Evolutionary conservation across 2,888 invertebrate species (phyloP), one percentile per base, ranked within the genome.

Genomic region (Troides aeacus): DNA sequence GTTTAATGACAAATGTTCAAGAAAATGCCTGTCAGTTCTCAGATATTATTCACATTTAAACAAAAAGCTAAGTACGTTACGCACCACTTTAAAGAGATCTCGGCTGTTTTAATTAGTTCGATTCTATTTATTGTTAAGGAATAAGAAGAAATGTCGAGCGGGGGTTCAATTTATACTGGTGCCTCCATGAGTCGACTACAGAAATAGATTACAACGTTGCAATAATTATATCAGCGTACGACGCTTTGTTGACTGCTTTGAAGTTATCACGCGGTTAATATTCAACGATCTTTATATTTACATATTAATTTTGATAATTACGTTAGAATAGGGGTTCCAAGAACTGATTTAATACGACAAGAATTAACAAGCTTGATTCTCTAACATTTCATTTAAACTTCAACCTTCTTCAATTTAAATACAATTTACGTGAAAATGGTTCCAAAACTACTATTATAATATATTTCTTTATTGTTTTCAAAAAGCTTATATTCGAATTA

Each of bases 201-300:
- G 80, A 88, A 90, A 91, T 91, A 91, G 89, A 88, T 80, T 82
- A 82, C 84, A 81, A 83, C 87, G 78, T 84, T 86, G 89, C 88
- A 90, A 88, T 90, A 89, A 90, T 90, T 90, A 90, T 89, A 90
- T 89, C 90, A 89, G 86, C 87, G 83, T 84, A 86, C 80, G 81
- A 79, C 72, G 83, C 87, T 89, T 89, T 87, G 87, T 87, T 87
- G 84, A 85, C 83, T 81, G 78, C 79, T 72, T 73, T 77, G 73
- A 74, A 74, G 76, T 73, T 76, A 81, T 79, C 84, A 84, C 84
- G 82, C 85, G 83, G 81, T 83, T 58, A 39, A 24, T 63, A 24
- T 12, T 58, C 21, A 53, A 46, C 59, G 23, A 24, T 42, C 23
- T 17, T 24, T 46, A 23, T 65, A 65, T 58, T 58, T 64, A 21